These are phyloP conservation scores for Kryphioiulus occultus DNA, from an alignment of 2,888 invertebrate genomes.

Conservation along the genomic window DNA sequence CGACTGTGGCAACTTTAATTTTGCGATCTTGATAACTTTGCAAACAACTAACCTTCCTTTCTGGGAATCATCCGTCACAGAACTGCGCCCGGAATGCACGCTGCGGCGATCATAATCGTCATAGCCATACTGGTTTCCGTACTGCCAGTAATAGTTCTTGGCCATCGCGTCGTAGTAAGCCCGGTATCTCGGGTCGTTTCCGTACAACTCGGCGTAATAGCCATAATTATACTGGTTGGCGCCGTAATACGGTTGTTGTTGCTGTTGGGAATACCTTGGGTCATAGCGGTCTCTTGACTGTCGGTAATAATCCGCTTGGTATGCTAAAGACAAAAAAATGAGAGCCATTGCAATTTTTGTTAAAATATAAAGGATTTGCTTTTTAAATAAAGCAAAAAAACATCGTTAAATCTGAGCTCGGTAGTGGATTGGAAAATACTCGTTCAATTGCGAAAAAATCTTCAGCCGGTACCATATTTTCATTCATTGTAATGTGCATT, in stretches of 20 bases:
- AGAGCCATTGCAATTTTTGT: too few species aligned
- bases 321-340: neutral
- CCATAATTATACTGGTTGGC: conserved; percentile 70
- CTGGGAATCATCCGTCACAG: conserved; percentile 71
- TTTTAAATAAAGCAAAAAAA: too few species aligned
- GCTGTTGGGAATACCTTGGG: conserved; percentile 53
- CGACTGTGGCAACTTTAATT: neutral
- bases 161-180: conserved; percentile 68
- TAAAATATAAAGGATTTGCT: too few species aligned
- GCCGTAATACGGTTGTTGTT: conserved; percentile 63
- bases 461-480: too few species aligned
- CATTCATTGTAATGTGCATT: too few species aligned
- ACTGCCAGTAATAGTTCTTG: conserved; percentile 55
- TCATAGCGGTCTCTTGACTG: conserved; percentile 50
- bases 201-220: conserved; percentile 79
- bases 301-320: conserved; percentile 38
- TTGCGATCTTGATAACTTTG: too few species aligned
- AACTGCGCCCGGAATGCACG: conserved; percentile 84
- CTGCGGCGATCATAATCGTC: conserved; percentile 74
- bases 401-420: too few species aligned
- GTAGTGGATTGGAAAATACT: too few species aligned
- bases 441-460: too few species aligned
- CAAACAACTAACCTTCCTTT: conserved; percentile 52
- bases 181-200: conserved; percentile 80
- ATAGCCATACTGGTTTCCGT: conserved; percentile 60